Percentiles rank a stretch among this genome's conserved stretches.
Conservation (phyloP, 2,888 invertebrate genomes). For the Nasonovia ribisnigri region DNA sequence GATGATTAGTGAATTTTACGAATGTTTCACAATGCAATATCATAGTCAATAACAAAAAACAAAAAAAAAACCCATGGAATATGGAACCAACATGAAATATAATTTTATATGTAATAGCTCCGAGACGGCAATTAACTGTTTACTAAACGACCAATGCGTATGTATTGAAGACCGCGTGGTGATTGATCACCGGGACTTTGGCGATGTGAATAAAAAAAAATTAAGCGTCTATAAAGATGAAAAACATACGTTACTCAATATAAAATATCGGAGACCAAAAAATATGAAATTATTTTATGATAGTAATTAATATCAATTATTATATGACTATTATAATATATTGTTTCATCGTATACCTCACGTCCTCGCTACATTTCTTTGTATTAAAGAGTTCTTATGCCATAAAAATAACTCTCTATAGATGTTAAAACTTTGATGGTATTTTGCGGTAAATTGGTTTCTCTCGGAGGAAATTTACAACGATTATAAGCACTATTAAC, state of each 20-base stretch:
- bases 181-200: neutral
- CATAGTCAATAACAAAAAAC: too few relatives aligned
- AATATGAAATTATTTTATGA: neutral
- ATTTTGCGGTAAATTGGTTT: neutral
- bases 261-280: neutral
- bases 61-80: neutral
- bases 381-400: neutral
- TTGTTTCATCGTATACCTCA: neutral
- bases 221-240: neutral
- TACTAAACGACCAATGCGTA: neutral
- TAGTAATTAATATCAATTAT: neutral
- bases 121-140: neutral
- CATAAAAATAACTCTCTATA: neutral
- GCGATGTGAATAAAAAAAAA: neutral
- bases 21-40: neutral
- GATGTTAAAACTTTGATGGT: neutral
- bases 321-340: neutral
- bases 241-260: neutral
- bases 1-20: conserved; percentile 1
- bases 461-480: neutral
- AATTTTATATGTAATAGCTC: neutral
- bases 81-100: neutral
- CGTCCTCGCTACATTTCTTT: neutral
- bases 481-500: neutral
- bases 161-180: neutral